Conservation (phyloP, 2,888 invertebrate species). For the Xestia sexstrigata region DNA sequence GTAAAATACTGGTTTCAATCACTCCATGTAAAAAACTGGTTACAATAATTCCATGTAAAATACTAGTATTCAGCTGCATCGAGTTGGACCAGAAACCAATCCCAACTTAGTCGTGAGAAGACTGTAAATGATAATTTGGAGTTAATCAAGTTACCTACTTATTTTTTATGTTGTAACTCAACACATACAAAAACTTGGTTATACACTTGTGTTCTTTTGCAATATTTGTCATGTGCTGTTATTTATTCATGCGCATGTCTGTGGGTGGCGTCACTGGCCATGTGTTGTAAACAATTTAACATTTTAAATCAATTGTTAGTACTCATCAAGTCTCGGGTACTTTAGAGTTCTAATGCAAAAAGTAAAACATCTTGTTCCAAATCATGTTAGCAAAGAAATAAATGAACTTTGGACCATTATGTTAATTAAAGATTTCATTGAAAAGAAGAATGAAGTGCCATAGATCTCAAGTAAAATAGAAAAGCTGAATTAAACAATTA, state of each 20-base stretch:
- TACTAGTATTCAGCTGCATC: not conserved
- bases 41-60: not conserved
- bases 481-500: not conserved
- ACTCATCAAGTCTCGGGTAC: not conserved
- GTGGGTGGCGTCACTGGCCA: constrained; percentile 20
- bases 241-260: constrained; percentile 32
- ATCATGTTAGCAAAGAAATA: not conserved
- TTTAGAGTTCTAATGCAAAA: not conserved
- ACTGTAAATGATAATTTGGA: not conserved
- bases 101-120: not conserved
- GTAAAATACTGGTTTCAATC: not conserved
- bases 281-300: constrained; percentile 19
- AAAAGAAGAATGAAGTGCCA: not conserved
- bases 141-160: not conserved
- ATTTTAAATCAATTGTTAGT: constrained; percentile 12
- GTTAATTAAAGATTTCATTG: not conserved
- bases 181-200: not conserved
- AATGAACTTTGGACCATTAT: not conserved
- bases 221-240: constrained; percentile 16
- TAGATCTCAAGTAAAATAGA: not conserved
- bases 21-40: not conserved
- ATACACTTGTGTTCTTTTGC: not conserved
- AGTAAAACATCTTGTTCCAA: not conserved
- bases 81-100: not conserved
- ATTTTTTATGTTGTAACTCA: constrained; percentile 1